Evolutionary conservation across 1,140 invertebrate species (phyloP).

Genomic region (Hermetia illucens): DNA sequence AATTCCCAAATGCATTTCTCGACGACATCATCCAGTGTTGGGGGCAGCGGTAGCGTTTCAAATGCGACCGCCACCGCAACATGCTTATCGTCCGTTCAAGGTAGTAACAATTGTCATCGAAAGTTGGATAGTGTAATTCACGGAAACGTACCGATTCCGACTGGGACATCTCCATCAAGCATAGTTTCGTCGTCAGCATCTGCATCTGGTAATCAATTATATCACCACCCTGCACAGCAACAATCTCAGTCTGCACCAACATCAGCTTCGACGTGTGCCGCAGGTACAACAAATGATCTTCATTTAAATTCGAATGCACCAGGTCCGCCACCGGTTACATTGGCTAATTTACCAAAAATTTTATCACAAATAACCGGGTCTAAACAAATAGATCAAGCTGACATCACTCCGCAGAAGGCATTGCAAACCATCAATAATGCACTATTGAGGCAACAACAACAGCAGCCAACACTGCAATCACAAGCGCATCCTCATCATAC

Average conservation of each 20-base stretch:
- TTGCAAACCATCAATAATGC: constrained; percentile 32
- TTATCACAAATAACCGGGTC: constrained; percentile 31
- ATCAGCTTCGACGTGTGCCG: constrained; percentile 24
- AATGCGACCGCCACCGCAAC: constrained; percentile 11
- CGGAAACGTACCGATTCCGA: constrained; percentile 1
- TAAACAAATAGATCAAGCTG: constrained; percentile 13
- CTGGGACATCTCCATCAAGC: constrained; percentile 3
- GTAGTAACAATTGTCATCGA: constrained; percentile 1
- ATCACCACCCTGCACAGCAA: constrained; percentile 29
- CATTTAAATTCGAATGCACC: constrained; percentile 36
- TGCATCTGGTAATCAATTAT: constrained; percentile 23
- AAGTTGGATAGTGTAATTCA: constrained; percentile 1
- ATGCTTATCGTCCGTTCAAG: neutral
- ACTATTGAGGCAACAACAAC: constrained; percentile 20
- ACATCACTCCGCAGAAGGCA: constrained; percentile 27
- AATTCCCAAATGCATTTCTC: constrained; percentile 10
- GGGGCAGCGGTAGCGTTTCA: constrained; percentile 10
- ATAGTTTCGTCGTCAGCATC: constrained; percentile 23
- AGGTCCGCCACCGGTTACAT: constrained; percentile 36
- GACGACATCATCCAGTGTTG: constrained; percentile 5
- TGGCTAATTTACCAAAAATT: constrained; percentile 36
- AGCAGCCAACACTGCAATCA: too few species aligned
- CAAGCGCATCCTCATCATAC: too few species aligned
- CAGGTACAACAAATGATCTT: too few species aligned
- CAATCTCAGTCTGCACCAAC: constrained; percentile 16